phyloP scores from a whole-genome alignment of 2,113 vertebrate species.

The Neodontobutis hainanensis region DNA sequence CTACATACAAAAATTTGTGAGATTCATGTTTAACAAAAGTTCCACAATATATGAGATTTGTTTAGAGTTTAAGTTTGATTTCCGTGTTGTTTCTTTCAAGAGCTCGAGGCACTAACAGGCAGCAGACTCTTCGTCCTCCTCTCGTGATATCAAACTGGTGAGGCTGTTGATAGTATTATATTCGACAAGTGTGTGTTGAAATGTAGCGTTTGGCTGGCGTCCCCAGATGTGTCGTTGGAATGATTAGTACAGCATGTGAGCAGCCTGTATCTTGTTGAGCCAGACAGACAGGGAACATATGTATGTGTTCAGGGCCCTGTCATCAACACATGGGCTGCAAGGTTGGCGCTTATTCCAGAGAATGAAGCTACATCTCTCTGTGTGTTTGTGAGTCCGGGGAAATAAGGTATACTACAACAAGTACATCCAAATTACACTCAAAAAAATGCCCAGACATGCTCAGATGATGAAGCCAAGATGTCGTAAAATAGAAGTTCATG shows the following conservation, averaged over 20 bases:
- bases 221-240: constrained; percentile 58
- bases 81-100: neutral
- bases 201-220: constrained; percentile 45
- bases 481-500: constrained; percentile 11
- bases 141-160: constrained; percentile 34
- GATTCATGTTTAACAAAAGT: too few relatives aligned
- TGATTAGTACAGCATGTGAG: constrained; percentile 64
- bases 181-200: constrained; percentile 44
- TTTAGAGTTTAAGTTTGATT: neutral
- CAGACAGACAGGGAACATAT: constrained; percentile 69
- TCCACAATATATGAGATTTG: neutral
- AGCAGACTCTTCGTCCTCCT: constrained; percentile 28
- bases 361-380: constrained; percentile 1
- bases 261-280: constrained; percentile 53
- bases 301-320: constrained; percentile 62
- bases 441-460: constrained; percentile 4
- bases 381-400: neutral
- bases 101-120: constrained; percentile 7
- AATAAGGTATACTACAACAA: constrained; percentile 24
- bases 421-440: constrained; percentile 33
- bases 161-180: constrained; percentile 39
- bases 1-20: too few relatives aligned
- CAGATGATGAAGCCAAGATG: constrained; percentile 22
- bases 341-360: constrained; percentile 27
- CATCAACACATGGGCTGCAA: constrained; percentile 63